Evolutionary conservation across 2,113 vertebrate genomes (phyloP), one percentile per base, ranked within the genome.

Genomic region (Aplodontia rufa): DNA sequence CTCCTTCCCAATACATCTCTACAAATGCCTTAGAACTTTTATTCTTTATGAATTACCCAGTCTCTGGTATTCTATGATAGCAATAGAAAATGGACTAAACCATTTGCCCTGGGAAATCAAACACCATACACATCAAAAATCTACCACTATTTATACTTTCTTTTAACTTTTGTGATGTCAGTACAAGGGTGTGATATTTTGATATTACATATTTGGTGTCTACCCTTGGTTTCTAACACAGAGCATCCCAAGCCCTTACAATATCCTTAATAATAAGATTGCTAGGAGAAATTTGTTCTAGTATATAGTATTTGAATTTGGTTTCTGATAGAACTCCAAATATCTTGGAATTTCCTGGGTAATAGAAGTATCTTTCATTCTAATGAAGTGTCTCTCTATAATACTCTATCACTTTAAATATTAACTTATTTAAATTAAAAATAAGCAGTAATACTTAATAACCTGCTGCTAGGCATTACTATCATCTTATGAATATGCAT

Each of bases 391-490:
- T 55, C 20, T 42, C 20, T 68, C 78, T 45, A 66, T 24, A 66
- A 8, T 10, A 76, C 19, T 42, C n/a, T 19, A 55, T 58, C 42
- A 83, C 32, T 78, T 93, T 81, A 74, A 87, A n/a, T 58, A 72
- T 55, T 47, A 91, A 78, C 10, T 82, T 95, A 60, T 68, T 69
- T 60, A 90, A 74, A 30, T 32, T 68, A 90, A 93, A 90, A 93
- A 60, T 30, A 81, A 80, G n/a, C 6, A 53, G 8, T 32, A 80
- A 90, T 66, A 30, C 40, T 47, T 45, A 84, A 87, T 68, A 40
- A 68, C 13, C n/a, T 62, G 24, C 26, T n/a, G 55, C 22, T 83
- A 81, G 47, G 22, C 7, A 90, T 49, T 68, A 16, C 40, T 71
- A 85, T 51, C 19, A 86, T 80, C 37, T 69, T 90, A 24, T 30